Evolutionary conservation across 2,888 invertebrate genomes (phyloP).

Genomic region (Gandaritis pyraliata): DNA sequence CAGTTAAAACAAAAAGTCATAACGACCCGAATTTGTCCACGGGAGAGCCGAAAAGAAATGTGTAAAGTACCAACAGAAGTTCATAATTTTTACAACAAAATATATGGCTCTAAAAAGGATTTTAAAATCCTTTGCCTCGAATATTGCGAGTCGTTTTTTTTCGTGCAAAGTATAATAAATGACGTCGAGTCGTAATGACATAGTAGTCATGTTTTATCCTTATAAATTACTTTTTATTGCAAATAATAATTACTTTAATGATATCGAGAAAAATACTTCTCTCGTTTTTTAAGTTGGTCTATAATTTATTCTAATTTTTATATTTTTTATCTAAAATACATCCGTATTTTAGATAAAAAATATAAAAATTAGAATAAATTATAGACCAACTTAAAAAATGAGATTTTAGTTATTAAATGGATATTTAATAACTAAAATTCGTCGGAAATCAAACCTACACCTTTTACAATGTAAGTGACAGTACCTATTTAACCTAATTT

Average conservation of each 20-base stretch:
- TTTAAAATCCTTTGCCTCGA: constrained; percentile 24
- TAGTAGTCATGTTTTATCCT: constrained; percentile 2
- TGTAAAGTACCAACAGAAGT: constrained; percentile 28
- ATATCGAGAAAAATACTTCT: background rate
- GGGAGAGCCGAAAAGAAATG: constrained; percentile 23
- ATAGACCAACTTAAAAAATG: no score
- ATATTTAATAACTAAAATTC: no score
- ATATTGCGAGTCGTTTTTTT: constrained; percentile 28
- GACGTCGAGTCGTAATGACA: constrained; percentile 6
- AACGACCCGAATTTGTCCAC: constrained; percentile 31
- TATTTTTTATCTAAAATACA: no score
- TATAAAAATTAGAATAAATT: no score
- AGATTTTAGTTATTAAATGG: no score
- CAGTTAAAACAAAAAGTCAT: constrained; percentile 30
- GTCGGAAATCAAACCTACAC: no score
- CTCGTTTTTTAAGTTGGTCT: no score
- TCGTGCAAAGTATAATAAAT: constrained; percentile 15
- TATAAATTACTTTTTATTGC: background rate
- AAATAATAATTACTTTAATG: background rate
- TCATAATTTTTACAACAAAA: constrained; percentile 37
- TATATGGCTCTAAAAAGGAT: constrained; percentile 33
- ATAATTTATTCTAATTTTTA: no score
- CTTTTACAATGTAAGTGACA: no score
- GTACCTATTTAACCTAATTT: background rate
- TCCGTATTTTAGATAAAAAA: no score